Percentiles rank a stretch among this genome's conserved stretches.
phyloP scores from a whole-genome alignment of 2,888 invertebrate genomes.

The Diploptera punctata region DNA sequence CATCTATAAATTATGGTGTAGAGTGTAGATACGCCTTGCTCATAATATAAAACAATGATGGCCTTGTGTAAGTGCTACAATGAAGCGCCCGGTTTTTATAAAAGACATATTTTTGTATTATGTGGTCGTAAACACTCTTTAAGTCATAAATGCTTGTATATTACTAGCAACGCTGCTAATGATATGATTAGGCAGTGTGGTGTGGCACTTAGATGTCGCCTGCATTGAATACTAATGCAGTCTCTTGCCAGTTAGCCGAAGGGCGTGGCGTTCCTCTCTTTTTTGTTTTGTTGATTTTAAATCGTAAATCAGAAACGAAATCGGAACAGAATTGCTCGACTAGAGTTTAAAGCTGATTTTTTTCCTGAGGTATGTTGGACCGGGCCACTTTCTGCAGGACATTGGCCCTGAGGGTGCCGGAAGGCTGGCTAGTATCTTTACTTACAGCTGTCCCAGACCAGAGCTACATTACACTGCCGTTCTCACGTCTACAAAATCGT shows the following conservation, averaged over 20 bases:
- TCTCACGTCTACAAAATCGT: no score
- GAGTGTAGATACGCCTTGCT: no score
- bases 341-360: not conserved
- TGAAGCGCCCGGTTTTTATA: no score
- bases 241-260: constrained; percentile 3
- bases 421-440: not conserved
- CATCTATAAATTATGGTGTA: no score
- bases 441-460: no score
- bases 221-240: constrained; percentile 1
- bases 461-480: no score
- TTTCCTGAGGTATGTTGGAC: constrained; percentile 6
- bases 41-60: no score
- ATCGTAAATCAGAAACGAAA: constrained; percentile 20
- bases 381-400: not conserved
- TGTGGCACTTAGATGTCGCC: not conserved
- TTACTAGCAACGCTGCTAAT: no score
- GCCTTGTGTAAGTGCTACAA: no score
- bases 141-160: no score
- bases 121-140: no score
- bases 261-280: constrained; percentile 3
- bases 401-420: constrained; percentile 15
- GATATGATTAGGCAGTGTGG: constrained; percentile 18
- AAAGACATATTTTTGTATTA: no score
- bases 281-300: constrained; percentile 14
- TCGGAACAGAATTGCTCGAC: constrained; percentile 16